phyloP scores from a whole-genome alignment of 2,888 invertebrate genomes.

The Agonopterix heracliana region DNA sequence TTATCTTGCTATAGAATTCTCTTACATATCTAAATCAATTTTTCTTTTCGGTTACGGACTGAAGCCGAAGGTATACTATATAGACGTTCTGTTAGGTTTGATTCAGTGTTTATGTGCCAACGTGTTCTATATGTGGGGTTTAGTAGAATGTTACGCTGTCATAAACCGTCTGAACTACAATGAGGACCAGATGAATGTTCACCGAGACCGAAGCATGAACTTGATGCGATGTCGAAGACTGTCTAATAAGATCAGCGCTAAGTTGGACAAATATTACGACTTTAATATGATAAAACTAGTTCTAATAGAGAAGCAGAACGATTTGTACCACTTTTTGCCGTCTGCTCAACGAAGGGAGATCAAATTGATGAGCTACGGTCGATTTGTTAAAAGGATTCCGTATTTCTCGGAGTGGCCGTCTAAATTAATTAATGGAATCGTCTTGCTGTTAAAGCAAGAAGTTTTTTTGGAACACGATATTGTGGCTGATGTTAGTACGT shows the following conservation, averaged over 20 bases:
- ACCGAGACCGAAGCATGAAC: conserved; percentile 12
- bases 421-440: conserved; percentile 18
- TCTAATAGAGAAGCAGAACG: conserved; percentile 18
- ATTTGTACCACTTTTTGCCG: conserved; percentile 21
- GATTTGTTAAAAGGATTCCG: conserved; percentile 21
- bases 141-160: conserved; percentile 25
- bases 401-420: conserved; percentile 29
- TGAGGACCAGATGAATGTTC: conserved; percentile 14
- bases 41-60: conserved; percentile 26
- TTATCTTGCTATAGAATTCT: conserved; percentile 17
- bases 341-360: conserved; percentile 22
- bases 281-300: conserved; percentile 17
- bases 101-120: conserved; percentile 21
- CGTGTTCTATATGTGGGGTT: conserved; percentile 27
- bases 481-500: conserved; percentile 25
- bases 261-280: conserved; percentile 20
- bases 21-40: conserved; percentile 26
- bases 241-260: conserved; percentile 20
- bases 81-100: conserved; percentile 24
- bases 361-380: conserved; percentile 13
- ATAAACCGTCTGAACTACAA: conserved; percentile 16
- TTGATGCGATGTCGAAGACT: conserved; percentile 19
- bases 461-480: conserved; percentile 23
- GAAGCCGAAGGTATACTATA: conserved; percentile 4
- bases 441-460: conserved; percentile 21